Evolutionary conservation across 2,113 vertebrate genomes (phyloP), one percentile per base, ranked within the genome.

Genomic region (Periophthalmus modestus): DNA sequence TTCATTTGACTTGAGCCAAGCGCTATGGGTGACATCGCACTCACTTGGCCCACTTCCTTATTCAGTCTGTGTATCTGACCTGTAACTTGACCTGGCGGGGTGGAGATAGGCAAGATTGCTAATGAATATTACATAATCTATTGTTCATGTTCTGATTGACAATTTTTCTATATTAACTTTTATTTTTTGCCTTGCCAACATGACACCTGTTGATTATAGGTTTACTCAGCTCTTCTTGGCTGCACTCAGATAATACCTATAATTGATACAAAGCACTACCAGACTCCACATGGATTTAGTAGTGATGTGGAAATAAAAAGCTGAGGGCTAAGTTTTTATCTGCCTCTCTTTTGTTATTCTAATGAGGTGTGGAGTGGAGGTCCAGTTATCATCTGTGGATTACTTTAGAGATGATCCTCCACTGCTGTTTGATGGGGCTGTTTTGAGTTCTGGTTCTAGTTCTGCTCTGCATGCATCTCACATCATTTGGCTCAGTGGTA

Each of bases 401-500:
- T 73, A 66, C 66, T 74, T 69, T 48, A 28, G 28, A 28, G 3
- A 28, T 28, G 28, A 28, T 28, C 28, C 28, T 28, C 28, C 28
- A 28, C 28, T 11, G n/a, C 36, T 43, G 76, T 82, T 82, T 58
- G 50, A 46, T 79, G 47, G 55, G 34, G 69, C 72, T 86, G 85
- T 82, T 85, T 78, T 79, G 70, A 66, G 67, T 71, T 76, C 47
- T 80, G 66, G 50, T 71, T 69, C 86, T 86, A 84, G 82, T 83
- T 84, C 73, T 75, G 67, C 59, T 65, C 66, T 77, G 68, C 75
- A 48, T 84, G 74, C 74, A 46, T 81, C 81, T 82, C 89, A 90
- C 88, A 74, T 90, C 79, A 79, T 91, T 89, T 89, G 90, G 86
- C 80, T 7, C 57, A 52, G 69, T 58, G 39, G 34, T 47, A 75